These are phyloP conservation scores for Lerema accius DNA, from an alignment of 1,140 invertebrate species.

Conservation along the genomic window DNA sequence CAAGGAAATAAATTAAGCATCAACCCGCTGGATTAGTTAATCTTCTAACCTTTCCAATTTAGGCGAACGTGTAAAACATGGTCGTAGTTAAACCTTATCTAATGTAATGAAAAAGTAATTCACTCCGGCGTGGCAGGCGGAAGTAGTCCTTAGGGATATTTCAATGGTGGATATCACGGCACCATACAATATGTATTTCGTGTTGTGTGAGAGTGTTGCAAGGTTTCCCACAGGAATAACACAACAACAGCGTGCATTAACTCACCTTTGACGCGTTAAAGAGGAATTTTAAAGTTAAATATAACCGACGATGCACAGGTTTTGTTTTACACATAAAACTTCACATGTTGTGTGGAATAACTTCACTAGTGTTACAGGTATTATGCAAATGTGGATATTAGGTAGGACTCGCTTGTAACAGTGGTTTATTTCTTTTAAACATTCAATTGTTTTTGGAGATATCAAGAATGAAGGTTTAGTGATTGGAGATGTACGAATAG, in stretches of 20 bases:
- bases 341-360: too few species aligned
- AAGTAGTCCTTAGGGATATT: constrained; percentile 35
- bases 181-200: constrained; percentile 25
- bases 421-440: too few species aligned
- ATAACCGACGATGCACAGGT: too few species aligned
- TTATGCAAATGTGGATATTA: too few species aligned
- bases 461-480: too few species aligned
- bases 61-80: constrained; percentile 19
- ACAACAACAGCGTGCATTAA: constrained; percentile 21
- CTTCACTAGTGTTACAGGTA: too few species aligned
- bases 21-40: constrained; percentile 1
- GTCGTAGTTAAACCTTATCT: constrained; percentile 37
- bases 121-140: constrained; percentile 30
- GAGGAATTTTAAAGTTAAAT: constrained; percentile 22
- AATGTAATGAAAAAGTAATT: constrained; percentile 40
- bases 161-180: constrained; percentile 24
- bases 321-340: too few species aligned
- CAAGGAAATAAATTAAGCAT: constrained; percentile 1
- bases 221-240: not conserved
- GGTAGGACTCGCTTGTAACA: too few species aligned
- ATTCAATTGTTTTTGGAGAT: too few species aligned
- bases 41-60: constrained; percentile 13
- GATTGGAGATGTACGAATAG: too few species aligned
- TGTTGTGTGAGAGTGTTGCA: constrained; percentile 21
- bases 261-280: constrained; percentile 9